These are phyloP conservation scores for Popillia japonica DNA, from an alignment of 1,140 invertebrate species.

Conservation along the genomic window DNA sequence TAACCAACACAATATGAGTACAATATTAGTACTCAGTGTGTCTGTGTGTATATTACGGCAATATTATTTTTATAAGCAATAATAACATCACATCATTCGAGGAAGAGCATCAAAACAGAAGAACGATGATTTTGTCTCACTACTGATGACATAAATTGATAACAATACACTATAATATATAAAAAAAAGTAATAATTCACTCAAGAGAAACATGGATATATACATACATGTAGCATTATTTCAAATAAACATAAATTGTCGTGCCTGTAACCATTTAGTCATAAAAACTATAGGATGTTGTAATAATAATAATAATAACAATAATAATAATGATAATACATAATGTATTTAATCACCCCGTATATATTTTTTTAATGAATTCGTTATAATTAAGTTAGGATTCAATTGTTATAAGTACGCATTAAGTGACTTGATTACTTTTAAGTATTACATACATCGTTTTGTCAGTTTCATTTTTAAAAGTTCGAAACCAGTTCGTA, in stretches of 20 bases:
- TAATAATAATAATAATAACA: slow-evolving; percentile 20
- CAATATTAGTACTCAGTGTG: slow-evolving; percentile 5
- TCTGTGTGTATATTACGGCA: neutral
- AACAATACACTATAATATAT: neutral
- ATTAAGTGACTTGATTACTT: slow-evolving; percentile 3
- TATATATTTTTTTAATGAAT: neutral
- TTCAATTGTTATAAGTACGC: slow-evolving; percentile 26
- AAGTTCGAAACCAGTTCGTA: slow-evolving; percentile 1
- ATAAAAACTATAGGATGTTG: neutral
- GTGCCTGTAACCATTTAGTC: slow-evolving; percentile 27
- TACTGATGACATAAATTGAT: neutral
- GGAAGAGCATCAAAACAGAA: neutral
- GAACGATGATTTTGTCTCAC: slow-evolving; percentile 30
- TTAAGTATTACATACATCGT: slow-evolving; percentile 1
- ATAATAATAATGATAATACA: neutral
- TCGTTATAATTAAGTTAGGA: neutral
- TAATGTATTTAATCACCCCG: neutral
- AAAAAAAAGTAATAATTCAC: neutral
- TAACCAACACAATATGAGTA: neutral
- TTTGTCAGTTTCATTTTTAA: slow-evolving; percentile 32
- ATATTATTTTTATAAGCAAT: slow-evolving; percentile 20
- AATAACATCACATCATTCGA: neutral
- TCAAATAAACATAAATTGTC: slow-evolving; percentile 17
- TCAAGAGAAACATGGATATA: neutral
- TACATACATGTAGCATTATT: neutral